Evolutionary conservation across 2,797 vertebrate species (phyloP).

Genomic region (Todus mexicanus): DNA sequence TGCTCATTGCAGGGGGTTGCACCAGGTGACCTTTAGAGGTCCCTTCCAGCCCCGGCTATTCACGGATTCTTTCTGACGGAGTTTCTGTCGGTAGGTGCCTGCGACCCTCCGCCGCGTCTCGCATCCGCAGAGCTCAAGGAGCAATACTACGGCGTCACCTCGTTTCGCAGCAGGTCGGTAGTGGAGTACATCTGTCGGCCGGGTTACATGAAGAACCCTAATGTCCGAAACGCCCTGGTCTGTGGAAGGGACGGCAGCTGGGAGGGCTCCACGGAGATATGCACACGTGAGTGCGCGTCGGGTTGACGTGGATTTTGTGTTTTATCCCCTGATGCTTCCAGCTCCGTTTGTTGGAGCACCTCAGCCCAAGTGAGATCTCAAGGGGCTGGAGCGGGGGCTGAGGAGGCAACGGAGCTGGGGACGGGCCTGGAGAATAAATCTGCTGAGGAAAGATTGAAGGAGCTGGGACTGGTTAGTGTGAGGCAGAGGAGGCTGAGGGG

Average conservation of each 20-base stretch:
- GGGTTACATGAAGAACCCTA: accelerated
- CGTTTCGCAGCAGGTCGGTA: accelerated
- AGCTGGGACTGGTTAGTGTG: too few species aligned
- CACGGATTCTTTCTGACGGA: background rate
- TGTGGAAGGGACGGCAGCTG: accelerated
- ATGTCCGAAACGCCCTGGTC: accelerated
- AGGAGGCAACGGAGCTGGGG: too few species aligned
- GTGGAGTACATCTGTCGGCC: background rate
- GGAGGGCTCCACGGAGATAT: accelerated
- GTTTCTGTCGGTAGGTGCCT: background rate
- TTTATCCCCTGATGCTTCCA: background rate
- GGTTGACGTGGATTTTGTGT: background rate
- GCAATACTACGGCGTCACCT: accelerated
- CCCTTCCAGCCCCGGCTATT: too few species aligned
- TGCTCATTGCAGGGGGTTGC: too few species aligned
- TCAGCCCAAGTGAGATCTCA: too few species aligned
- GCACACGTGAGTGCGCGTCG: background rate
- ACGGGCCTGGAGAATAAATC: too few species aligned
- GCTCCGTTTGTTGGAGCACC: background rate
- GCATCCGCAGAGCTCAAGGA: background rate
- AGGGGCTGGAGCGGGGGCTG: too few species aligned
- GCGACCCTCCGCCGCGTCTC: accelerated
- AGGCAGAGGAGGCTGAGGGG: too few species aligned
- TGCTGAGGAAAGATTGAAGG: too few species aligned
- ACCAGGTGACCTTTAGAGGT: too few species aligned